A percentile compares a stretch with the other conserved stretches of the same genome.
phyloP scores from a whole-genome alignment of 2,797 vertebrate genomes.

The Eremophila alpestris region DNA sequence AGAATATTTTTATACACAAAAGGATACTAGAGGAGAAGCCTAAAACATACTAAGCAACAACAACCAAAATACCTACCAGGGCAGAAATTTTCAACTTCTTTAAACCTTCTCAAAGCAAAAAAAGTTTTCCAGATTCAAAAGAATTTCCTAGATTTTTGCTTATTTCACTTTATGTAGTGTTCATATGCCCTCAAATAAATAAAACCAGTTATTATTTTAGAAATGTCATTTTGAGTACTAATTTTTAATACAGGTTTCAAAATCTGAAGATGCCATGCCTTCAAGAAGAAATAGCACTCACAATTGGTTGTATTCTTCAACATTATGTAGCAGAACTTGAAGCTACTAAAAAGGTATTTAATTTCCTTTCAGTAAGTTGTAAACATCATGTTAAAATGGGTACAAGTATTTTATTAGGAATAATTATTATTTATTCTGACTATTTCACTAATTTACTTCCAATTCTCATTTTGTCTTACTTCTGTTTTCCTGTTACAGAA shows the following conservation, averaged over 20 bases:
- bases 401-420: background rate
- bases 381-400: background rate
- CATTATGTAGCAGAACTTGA: slow-evolving; percentile 80
- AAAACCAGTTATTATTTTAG: background rate
- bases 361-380: background rate
- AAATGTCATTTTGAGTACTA: background rate
- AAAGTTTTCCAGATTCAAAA: background rate
- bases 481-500: background rate
- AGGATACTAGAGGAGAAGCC: background rate
- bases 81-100: background rate
- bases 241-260: slow-evolving; percentile 75
- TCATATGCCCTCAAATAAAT: background rate
- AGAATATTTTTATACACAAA: background rate
- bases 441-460: background rate
- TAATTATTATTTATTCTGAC: background rate
- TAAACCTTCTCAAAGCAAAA: background rate
- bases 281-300: slow-evolving; percentile 67
- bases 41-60: background rate
- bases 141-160: background rate
- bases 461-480: background rate
- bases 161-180: background rate
- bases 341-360: slow-evolving; percentile 77
- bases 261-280: slow-evolving; percentile 82
- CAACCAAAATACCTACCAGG: background rate
- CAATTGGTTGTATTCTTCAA: slow-evolving; percentile 77